These are phyloP conservation scores for Cataglyphis cursor DNA, from an alignment of 2,888 invertebrate species.

Conservation along the genomic window DNA sequence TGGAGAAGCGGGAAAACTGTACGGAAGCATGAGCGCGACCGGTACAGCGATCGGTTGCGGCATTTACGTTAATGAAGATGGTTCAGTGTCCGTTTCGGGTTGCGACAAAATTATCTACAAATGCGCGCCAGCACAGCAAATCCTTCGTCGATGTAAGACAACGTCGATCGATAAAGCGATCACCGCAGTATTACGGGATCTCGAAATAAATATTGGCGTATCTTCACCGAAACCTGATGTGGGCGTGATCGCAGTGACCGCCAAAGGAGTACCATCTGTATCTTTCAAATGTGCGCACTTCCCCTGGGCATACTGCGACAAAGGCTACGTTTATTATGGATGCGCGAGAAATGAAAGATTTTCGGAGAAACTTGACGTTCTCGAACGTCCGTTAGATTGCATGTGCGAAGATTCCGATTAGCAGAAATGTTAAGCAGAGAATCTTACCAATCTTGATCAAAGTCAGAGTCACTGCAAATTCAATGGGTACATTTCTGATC, in stretches of 20 bases:
- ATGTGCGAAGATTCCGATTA: slow-evolving; percentile 69
- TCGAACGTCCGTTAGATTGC: slow-evolving; percentile 68
- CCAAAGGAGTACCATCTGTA: slow-evolving; percentile 69
- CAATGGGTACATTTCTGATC: not conserved
- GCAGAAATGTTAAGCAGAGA: not conserved
- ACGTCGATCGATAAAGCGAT: slow-evolving; percentile 52
- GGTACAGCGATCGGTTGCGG: slow-evolving; percentile 79
- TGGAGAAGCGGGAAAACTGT: slow-evolving; percentile 65
- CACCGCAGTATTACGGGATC: slow-evolving; percentile 65
- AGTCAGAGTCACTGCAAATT: not conserved
- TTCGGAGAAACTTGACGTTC: slow-evolving; percentile 65
- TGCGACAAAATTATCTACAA: slow-evolving; percentile 72
- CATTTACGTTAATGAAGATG: slow-evolving; percentile 71
- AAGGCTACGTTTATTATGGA: slow-evolving; percentile 76
- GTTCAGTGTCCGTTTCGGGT: slow-evolving; percentile 77
- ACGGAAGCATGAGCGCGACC: slow-evolving; percentile 72
- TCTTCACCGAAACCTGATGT: slow-evolving; percentile 43
- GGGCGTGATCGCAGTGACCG: slow-evolving; percentile 71
- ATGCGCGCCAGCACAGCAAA: slow-evolving; percentile 76
- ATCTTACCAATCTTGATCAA: not conserved
- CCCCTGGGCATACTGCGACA: slow-evolving; percentile 79
- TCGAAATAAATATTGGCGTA: slow-evolving; percentile 59
- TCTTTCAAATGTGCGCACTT: slow-evolving; percentile 73
- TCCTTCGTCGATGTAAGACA: slow-evolving; percentile 60
- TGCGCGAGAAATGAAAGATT: slow-evolving; percentile 56